Percentiles rank a stretch among this genome's conserved stretches.
Conservation (phyloP, 1,140 invertebrate genomes). For the Conus ventricosus region DNA sequence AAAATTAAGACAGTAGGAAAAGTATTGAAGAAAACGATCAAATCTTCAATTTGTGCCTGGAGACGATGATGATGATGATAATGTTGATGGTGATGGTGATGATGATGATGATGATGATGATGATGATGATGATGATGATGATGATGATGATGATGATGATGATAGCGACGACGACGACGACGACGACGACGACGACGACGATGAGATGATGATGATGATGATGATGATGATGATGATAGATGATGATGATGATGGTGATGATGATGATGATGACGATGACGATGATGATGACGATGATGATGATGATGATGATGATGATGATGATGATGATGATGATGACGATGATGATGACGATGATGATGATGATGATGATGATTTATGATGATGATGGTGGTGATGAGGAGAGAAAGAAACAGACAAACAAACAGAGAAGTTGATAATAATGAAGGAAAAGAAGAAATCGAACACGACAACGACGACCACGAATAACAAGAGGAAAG, state of each 20-base stretch:
- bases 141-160: neutral
- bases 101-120: constrained; percentile 9
- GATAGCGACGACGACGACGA: neutral
- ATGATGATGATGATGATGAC: neutral
- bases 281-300: constrained; percentile 1
- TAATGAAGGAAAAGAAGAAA: neutral
- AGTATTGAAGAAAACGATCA: neutral
- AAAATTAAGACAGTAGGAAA: neutral
- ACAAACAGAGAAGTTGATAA: neutral
- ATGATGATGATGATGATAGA: neutral
- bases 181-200: neutral
- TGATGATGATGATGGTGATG: neutral
- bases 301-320: neutral
- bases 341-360: neutral
- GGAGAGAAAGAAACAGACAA: neutral
- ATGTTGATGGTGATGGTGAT: neutral
- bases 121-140: constrained; percentile 10
- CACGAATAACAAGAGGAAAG: too few relatives aligned
- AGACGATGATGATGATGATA: neutral
- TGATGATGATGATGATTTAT: neutral
- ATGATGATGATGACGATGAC: neutral
- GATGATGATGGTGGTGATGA: neutral
- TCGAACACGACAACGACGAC: neutral
- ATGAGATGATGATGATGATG: neutral
- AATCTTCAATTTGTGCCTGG: neutral